A percentile compares a stretch with the other conserved stretches of the same genome.
These are phyloP conservation scores for Circaetus cinerascens DNA, from an alignment of 2,113 vertebrate species.

Conservation along the genomic window DNA sequence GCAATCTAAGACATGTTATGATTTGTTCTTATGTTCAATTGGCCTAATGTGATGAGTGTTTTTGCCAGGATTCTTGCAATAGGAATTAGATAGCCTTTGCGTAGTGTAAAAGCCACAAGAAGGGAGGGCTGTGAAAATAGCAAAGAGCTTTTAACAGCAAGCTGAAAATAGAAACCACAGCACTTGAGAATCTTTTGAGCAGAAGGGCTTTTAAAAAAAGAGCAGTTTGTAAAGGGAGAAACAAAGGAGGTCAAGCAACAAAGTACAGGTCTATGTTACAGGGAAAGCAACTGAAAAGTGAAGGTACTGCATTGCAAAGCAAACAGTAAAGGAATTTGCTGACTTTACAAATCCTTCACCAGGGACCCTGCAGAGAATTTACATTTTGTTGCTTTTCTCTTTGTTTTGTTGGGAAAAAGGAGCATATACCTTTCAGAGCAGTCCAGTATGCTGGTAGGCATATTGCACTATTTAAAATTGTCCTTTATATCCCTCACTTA, in stretches of 20 bases:
- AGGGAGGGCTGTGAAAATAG: constrained; percentile 8
- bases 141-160: constrained; percentile 3
- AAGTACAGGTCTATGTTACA: constrained; percentile 26
- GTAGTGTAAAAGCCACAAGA: background rate
- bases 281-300: background rate
- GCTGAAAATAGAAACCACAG: constrained; percentile 45
- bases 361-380: background rate
- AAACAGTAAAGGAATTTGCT: constrained; percentile 10
- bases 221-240: constrained; percentile 27
- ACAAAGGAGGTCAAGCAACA: constrained; percentile 22
- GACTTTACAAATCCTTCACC: background rate
- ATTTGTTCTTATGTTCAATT: background rate
- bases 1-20: background rate
- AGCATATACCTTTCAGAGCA: background rate
- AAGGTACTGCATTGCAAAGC: background rate
- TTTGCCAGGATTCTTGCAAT: background rate
- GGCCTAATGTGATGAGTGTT: background rate
- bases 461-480: background rate
- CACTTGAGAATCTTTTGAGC: constrained; percentile 25
- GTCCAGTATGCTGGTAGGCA: background rate
- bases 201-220: constrained; percentile 35
- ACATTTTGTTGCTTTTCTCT: background rate
- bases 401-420: fast-evolving
- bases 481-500: background rate
- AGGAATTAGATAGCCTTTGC: background rate